These are phyloP conservation scores for Macrotus californicus DNA, from an alignment of 2,113 vertebrate species.

Conservation along the genomic window DNA sequence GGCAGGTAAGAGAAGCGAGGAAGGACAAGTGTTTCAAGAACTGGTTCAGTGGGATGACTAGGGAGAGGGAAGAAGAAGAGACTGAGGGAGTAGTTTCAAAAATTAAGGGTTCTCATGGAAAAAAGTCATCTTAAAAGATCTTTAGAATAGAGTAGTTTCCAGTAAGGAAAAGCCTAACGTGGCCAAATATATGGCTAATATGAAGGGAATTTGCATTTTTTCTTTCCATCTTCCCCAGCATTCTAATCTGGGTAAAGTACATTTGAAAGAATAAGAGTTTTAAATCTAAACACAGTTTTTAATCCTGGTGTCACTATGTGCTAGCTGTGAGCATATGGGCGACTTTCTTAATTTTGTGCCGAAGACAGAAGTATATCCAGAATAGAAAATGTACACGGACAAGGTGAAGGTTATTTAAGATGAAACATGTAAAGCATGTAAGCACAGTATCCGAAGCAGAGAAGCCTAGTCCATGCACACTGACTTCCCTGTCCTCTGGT, in stretches of 20 bases:
- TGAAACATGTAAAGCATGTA: accelerated
- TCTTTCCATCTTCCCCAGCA: neutral
- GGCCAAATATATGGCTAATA: neutral
- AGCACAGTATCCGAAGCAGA: neutral
- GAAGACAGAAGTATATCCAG: neutral
- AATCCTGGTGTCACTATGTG: neutral
- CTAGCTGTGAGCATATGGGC: neutral
- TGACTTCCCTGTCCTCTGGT: neutral
- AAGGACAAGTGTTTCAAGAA: neutral
- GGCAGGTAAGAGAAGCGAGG: neutral
- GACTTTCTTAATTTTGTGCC: neutral
- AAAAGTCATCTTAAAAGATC: neutral
- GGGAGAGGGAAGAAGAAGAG: neutral
- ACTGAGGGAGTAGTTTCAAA: neutral
- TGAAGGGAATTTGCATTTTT: neutral
- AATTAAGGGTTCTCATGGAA: neutral
- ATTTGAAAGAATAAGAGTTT: neutral
- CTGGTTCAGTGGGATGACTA: neutral
- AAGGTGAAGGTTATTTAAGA: neutral
- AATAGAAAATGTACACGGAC: neutral
- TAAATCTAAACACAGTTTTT: neutral
- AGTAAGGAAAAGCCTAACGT: neutral
- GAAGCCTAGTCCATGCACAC: accelerated
- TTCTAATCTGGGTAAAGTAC: neutral
- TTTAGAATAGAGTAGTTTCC: neutral